Percentiles rank a stretch among this genome's conserved stretches.
Evolutionary conservation across 2,797 vertebrate genomes (phyloP).

Genomic region (Discoglossus pictus): DNA sequence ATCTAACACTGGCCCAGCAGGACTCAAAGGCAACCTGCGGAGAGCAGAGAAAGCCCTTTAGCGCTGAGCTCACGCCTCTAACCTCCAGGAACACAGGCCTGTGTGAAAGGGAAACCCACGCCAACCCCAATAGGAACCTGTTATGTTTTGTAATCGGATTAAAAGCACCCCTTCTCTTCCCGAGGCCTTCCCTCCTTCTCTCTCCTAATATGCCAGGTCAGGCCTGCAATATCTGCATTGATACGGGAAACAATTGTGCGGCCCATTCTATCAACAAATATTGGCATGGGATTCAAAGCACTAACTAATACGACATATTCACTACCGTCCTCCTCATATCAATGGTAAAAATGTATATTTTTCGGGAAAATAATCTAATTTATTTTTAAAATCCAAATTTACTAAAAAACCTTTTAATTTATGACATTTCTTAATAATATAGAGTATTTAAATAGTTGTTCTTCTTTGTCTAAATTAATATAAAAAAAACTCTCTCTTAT

Average conservation of each 20-base stretch:
- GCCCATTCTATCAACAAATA: neutral
- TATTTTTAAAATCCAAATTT: too few species aligned
- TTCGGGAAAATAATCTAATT: too few species aligned
- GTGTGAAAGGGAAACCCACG: constrained; percentile 18
- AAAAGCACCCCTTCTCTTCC: constrained; percentile 39
- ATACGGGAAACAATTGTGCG: neutral
- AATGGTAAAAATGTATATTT: too few species aligned
- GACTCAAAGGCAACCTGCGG: constrained; percentile 31
- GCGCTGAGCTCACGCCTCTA: constrained; percentile 19
- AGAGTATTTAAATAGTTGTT: too few species aligned
- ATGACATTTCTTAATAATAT: too few species aligned
- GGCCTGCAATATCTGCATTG: constrained; percentile 14
- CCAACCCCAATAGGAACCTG: constrained; percentile 28
- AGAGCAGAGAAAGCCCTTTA: constrained; percentile 17
- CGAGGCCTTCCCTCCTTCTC: neutral
- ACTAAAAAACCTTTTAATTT: too few species aligned
- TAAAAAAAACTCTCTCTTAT: too few species aligned
- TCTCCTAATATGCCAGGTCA: constrained; percentile 15
- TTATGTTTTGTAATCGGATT: constrained; percentile 60
- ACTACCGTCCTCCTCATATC: too few species aligned
- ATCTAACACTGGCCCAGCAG: constrained; percentile 19
- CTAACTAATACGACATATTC: too few species aligned
- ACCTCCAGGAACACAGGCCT: constrained; percentile 6
- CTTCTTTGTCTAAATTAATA: too few species aligned
- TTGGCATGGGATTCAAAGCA: too few species aligned